Evolutionary conservation across 2,113 vertebrate genomes (phyloP).

Genomic region (Xiphophorus maculatus): DNA sequence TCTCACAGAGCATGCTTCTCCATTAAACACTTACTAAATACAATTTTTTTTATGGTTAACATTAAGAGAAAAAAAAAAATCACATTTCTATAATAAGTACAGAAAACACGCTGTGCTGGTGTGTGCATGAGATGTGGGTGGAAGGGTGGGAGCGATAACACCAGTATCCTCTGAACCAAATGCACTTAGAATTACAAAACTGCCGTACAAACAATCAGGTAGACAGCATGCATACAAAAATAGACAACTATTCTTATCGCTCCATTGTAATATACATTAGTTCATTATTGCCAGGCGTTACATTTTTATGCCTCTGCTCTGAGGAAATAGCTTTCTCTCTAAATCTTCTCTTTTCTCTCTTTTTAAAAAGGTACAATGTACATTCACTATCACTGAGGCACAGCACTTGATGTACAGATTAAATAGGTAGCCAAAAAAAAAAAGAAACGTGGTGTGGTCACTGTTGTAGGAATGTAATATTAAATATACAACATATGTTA

Average conservation of each 20-base stretch:
- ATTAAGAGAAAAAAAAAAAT: conserved; percentile 40
- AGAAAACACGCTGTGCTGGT: conserved; percentile 64
- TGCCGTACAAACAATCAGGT: conserved; percentile 76
- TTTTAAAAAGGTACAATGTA: conserved; percentile 68
- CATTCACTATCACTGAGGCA: conserved; percentile 80
- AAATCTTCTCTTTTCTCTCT: conserved; percentile 28
- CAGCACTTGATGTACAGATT: conserved; percentile 74
- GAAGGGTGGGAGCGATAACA: conserved; percentile 21
- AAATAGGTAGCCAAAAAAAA: conserved; percentile 55
- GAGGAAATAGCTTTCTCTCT: conserved; percentile 48
- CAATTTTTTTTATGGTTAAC: conserved; percentile 49
- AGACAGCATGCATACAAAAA: conserved; percentile 86
- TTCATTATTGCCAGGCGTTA: conserved; percentile 78
- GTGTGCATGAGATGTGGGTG: conserved; percentile 12
- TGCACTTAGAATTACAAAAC: conserved; percentile 75
- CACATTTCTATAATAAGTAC: conserved; percentile 55
- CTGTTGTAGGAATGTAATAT: conserved; percentile 56
- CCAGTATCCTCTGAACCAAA: conserved; percentile 57
- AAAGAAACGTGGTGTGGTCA: conserved; percentile 61
- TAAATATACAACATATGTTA: conserved; percentile 40
- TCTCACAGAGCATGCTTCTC: conserved; percentile 77
- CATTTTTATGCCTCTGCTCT: conserved; percentile 50
- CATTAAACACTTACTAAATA: conserved; percentile 80
- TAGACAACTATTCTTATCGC: conserved; percentile 79
- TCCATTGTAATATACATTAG: conserved; percentile 67